Base-by-base conservation (phyloP, 1,140 invertebrate genomes). In the Glossosoma conforme region DNA sequence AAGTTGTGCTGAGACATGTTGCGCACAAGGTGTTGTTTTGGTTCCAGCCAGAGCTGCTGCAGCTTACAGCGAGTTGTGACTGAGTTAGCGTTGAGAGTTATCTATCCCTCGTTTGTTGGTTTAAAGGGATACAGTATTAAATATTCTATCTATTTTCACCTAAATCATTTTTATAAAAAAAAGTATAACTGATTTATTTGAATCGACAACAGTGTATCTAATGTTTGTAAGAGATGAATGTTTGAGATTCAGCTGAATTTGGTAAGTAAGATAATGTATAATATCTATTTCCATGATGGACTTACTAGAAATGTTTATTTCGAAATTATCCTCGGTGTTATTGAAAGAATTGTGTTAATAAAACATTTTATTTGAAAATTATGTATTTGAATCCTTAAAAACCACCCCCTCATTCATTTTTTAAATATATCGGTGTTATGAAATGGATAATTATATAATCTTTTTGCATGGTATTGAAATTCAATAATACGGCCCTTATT, bases 261-360 rank as follows among this genome's bases (percentile, higher is more conserved):
- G 41, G 44, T 38, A 45, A 32, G 48, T 52, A 44, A 55, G 41
- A 22, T 40, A 32, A 41, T n/a, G n/a, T n/a, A n/a, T n/a, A n/a
- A n/a, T n/a, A 47, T 45, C 38, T 24, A 22, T 52, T 55, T 52
- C 56, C 52, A 59, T 40, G 30, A 48, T 48, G 33, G 43, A 55
- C 37, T 52, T 48, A 54, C 49, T 52, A 50, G 44, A 49, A 47
- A 44, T 48, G 55, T 53, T 57, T 72, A 72, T 68, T 75, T 74
- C 72, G 72, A 74, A 74, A 56, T 56, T 58, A 56, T 74, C 71
- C 72, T 74, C 70, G 70, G 70, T 74, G 71, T 75, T 75, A 74
- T 68, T 75, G 69, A 74, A 58, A 71, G 71, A 75, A 75, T 75
- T 75, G 71, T 75, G 72, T 74, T 75, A 75, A 75, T 75, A 75